These are phyloP conservation scores for Punctoribates punctum DNA, from an alignment of 2,888 invertebrate genomes.

Conservation along the genomic window DNA sequence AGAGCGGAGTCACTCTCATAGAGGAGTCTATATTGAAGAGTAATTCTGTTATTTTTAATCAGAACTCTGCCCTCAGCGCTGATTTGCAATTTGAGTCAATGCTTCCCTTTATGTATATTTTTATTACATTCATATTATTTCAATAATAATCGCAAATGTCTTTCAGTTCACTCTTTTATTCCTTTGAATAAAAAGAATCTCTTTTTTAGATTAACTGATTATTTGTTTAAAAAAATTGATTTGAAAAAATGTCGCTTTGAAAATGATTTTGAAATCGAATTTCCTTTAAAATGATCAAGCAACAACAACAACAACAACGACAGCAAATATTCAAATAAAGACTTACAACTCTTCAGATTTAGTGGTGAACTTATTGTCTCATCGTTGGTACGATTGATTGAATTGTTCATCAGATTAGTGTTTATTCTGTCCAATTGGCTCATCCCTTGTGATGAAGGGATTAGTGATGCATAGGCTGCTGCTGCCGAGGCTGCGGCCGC, in stretches of 20 bases:
- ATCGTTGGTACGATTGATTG: neutral
- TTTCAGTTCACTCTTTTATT: neutral
- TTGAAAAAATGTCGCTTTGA: too few relatives aligned
- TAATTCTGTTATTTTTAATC: constrained; percentile 38
- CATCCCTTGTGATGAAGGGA: constrained; percentile 14
- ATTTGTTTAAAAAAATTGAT: too few relatives aligned
- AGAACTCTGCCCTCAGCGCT: constrained; percentile 23
- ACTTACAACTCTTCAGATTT: constrained; percentile 27
- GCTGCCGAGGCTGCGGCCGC: constrained; percentile 33
- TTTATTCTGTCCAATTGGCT: constrained; percentile 5
- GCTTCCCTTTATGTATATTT: neutral
- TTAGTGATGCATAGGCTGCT: constrained; percentile 36
- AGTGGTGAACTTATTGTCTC: neutral
- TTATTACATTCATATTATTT: neutral
- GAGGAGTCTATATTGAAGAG: neutral
- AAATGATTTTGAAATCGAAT: neutral
- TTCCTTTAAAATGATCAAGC: too few relatives aligned
- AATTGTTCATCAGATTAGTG: neutral
- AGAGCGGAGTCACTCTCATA: neutral
- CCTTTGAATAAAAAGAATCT: too few relatives aligned
- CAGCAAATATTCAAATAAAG: too few relatives aligned
- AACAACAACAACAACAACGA: too few relatives aligned
- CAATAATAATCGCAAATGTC: neutral
- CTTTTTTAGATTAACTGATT: too few relatives aligned
- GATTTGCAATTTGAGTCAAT: neutral